Evolutionary conservation across 1,140 invertebrate genomes (phyloP), one percentile per base, ranked within the genome.

Genomic region (Psix sp.): DNA sequence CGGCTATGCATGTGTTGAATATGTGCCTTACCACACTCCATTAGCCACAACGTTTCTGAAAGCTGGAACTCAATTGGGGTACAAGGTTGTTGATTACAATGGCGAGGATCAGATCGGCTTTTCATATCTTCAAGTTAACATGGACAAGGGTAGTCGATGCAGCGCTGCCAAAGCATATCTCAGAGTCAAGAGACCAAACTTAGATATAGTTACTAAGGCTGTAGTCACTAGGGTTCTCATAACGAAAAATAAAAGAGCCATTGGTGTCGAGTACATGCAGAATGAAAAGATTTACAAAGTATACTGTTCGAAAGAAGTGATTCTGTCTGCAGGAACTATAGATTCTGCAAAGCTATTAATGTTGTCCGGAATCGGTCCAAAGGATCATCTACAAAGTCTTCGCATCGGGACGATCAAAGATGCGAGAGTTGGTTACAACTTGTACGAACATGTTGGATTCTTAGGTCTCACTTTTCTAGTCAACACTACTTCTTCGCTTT

Each of bases 391-490:
- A 1, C 81, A 90, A 38, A 88, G 91, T 16, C 82, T 94, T 0
- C 90, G 90, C 0, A 92, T 95, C 16, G 86, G 89, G 0, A 83
- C 92, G 0, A 82, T 94, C 6, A 84, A 92, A 77, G 89, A 93
- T 62, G 82, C 92, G 7, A 89, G 88, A 40, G 93, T 94, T 0
- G 94, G 94, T 0, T 85, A 90, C 76, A 91, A 90, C 5, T 77
- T 95, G 14, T 91, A 93, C 76, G 94, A 95, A 70, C 94, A 95
- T 72, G 87, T 93, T 42, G 90, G 90, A 4, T 93, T 91, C 68
- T 85, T 90, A 0, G 92, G 90, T 0, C 75, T 93, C 26, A 88
- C 87, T 0, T 92, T 92, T 56, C 76, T 88, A 26, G 82, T 91
- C 1, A 84, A 88, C 42, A 74, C 78, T 5, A 80, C 77, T 17